Evolutionary conservation across 1,140 invertebrate genomes (phyloP), one percentile per base, ranked within the genome.

Genomic region (Drosophila nannoptera): DNA sequence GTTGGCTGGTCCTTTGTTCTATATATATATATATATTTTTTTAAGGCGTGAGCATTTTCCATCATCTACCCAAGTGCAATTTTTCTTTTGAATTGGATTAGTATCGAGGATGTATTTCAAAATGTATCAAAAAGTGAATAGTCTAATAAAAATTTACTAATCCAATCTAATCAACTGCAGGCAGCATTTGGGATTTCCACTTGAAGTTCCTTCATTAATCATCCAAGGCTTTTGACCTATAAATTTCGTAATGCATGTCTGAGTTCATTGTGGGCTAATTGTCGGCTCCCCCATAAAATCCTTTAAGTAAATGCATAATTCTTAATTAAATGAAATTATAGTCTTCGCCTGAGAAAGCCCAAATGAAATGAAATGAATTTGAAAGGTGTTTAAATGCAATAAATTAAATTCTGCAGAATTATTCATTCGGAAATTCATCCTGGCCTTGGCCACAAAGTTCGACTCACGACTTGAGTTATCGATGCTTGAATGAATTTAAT

Each of bases 1-100:
- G 32, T 65, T 58, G 53, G 52, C 53, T 69, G 67, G 67, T 69
- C 67, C 64, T 65, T 65, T 66, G 54, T 70, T 68, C 58, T 43
- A 58, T 69, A 49, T 58, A 52, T 22, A 2, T 22, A 2, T 22
- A 22, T 43, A 58, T 69, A 49, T 58, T 60, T 22, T 22, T 22
- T 22, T 22, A 22, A 33, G 29, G 49, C 48, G 53, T 55, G 69
- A 58, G 64, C 22, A 60, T 12, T 35, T 67, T 36, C 12, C 31
- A 49, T 12, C 43, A 54, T 56, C 45, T 56, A 69, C 46, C 38
- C n/a, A 63, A 69, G 49, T 63, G 43, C 52, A 49, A 42, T 50
- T 35, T 46, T 58, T 56, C 12, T 56, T 53, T 22, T 49, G 43
- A 54, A 31, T 33, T 35, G 31, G 35, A 49, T 50, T 40, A 40